Conservation (phyloP, 2,888 invertebrate species). For the Tricholauxania praeusta region DNA sequence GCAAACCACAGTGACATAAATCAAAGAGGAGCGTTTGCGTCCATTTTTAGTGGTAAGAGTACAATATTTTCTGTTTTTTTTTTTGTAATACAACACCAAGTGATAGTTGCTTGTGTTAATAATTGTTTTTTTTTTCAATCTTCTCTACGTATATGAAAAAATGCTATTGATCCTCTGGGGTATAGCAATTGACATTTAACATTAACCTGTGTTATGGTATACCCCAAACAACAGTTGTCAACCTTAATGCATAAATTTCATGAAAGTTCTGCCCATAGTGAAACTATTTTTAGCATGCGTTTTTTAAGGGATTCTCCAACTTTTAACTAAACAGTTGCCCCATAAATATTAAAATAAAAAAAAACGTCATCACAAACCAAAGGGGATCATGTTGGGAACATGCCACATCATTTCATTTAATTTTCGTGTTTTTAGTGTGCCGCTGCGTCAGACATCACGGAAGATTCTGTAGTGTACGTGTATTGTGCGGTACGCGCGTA, state of each 20-base stretch:
- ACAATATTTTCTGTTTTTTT: background rate
- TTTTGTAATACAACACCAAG: conserved; percentile 19
- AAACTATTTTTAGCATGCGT: conserved; percentile 13
- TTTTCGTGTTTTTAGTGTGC: background rate
- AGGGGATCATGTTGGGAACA: background rate
- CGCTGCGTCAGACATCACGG: conserved; percentile 26
- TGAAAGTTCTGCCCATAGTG: background rate
- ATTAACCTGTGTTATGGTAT: conserved; percentile 42
- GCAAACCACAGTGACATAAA: conserved; percentile 36
- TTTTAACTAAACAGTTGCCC: background rate
- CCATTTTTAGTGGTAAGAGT: too few relatives aligned
- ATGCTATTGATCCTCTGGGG: conserved; percentile 30
- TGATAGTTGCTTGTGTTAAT: background rate
- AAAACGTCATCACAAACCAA: conserved; percentile 3
- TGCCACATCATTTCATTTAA: conserved; percentile 10
- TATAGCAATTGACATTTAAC: conserved; percentile 42
- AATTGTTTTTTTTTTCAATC: too few relatives aligned
- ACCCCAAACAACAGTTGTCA: conserved; percentile 28
- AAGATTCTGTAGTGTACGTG: background rate
- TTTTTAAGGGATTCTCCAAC: conserved; percentile 5
- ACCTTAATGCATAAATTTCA: conserved; percentile 3
- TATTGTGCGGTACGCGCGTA: background rate
- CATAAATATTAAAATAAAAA: conserved; percentile 12
- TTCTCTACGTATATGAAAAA: too few relatives aligned
- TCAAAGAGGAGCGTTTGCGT: conserved; percentile 29